A percentile compares a stretch with the other conserved stretches of the same genome.
Conservation (phyloP, 2,113 vertebrate species). For the Brachypodius melanocephalos region DNA sequence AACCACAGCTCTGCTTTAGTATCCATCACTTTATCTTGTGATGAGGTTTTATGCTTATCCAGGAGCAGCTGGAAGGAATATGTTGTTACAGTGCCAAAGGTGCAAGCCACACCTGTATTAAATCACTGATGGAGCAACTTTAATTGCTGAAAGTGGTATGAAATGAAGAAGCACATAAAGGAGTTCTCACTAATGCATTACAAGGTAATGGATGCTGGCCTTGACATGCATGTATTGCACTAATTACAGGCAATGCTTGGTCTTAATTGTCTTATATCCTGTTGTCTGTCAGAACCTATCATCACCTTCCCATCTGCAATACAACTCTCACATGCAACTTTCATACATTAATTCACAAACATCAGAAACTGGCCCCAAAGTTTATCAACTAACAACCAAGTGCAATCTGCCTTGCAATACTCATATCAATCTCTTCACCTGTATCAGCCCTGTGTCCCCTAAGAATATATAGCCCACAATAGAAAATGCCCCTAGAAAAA, state of each 20-base stretch:
- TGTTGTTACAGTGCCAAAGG: not conserved
- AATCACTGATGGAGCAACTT: not conserved
- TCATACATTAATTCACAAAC: not conserved
- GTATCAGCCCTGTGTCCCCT: not conserved
- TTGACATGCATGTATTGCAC: not conserved
- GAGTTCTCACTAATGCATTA: not conserved
- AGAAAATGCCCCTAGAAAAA: not conserved
- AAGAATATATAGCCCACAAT: not conserved
- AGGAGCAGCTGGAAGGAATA: not conserved
- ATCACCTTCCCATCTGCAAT: not conserved
- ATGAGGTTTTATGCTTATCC: not conserved
- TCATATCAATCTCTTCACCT: not conserved
- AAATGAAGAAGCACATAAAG: not conserved
- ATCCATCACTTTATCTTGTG: not conserved
- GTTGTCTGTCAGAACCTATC: not conserved
- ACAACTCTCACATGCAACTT: not conserved
- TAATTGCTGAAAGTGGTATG: not conserved
- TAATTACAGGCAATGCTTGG: not conserved
- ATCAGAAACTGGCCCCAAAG: not conserved
- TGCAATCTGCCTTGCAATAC: not conserved
- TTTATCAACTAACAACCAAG: not conserved
- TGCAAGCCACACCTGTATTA: not conserved
- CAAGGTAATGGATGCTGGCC: not conserved
- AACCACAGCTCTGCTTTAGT: not conserved
- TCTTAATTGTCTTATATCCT: not conserved